A percentile compares a stretch with the other conserved stretches of the same genome.
Evolutionary conservation across 1,140 invertebrate genomes (phyloP).

Genomic region (Planococcus citri): DNA sequence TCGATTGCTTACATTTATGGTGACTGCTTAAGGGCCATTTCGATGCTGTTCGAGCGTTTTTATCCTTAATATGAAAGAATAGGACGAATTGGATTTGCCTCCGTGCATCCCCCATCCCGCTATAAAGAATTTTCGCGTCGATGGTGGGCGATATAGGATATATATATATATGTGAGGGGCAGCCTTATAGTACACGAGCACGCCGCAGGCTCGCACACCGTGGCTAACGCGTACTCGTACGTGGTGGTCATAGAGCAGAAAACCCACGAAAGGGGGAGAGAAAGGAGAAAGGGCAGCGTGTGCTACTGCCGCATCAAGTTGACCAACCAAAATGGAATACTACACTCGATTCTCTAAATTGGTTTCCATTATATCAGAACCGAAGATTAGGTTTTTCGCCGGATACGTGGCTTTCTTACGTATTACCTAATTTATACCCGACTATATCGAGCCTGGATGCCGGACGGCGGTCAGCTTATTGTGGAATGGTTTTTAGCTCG

Average conservation of each 20-base stretch:
- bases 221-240: too few species aligned
- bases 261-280: too few species aligned
- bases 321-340: slow-evolving; percentile 6
- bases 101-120: too few species aligned
- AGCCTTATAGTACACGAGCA: too few species aligned
- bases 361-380: slow-evolving; percentile 18
- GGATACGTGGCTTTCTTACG: slow-evolving; percentile 12
- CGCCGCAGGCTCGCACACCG: background rate
- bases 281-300: too few species aligned
- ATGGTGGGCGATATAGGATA: too few species aligned
- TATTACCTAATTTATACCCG: slow-evolving; percentile 9
- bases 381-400: slow-evolving; percentile 12
- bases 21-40: slow-evolving; percentile 13
- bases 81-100: slow-evolving; percentile 18
- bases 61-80: slow-evolving; percentile 19
- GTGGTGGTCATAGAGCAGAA: too few species aligned
- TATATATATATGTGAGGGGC: too few species aligned
- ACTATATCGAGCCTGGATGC: too few species aligned
- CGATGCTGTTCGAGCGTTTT: background rate
- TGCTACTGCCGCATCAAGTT: too few species aligned
- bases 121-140: slow-evolving; percentile 12
- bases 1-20: slow-evolving; percentile 11
- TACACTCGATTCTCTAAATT: slow-evolving; percentile 8
- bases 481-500: background rate
- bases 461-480: too few species aligned